Evolutionary conservation across 2,888 invertebrate genomes (phyloP).

Genomic region (Rosalia funebris): DNA sequence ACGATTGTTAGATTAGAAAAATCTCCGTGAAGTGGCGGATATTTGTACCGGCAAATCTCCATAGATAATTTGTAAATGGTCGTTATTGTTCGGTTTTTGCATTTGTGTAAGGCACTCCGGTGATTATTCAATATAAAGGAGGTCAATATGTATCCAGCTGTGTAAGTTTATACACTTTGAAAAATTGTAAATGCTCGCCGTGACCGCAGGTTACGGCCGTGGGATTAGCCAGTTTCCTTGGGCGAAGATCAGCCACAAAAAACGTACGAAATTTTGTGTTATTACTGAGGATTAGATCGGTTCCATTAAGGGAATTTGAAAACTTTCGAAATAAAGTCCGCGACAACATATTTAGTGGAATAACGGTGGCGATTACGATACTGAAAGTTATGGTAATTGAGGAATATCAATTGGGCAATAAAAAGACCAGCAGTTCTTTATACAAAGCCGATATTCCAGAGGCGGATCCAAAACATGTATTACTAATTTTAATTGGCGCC

Average conservation of each 20-base stretch:
- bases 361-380: too few species aligned
- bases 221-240: slow-evolving; percentile 20
- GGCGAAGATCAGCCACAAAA: slow-evolving; percentile 2
- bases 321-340: neutral
- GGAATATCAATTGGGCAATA: too few species aligned
- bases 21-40: slow-evolving; percentile 31
- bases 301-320: slow-evolving; percentile 12
- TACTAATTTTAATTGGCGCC: too few species aligned
- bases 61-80: slow-evolving; percentile 49
- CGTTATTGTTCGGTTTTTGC: slow-evolving; percentile 40
- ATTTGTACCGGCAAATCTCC: slow-evolving; percentile 41
- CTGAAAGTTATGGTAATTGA: too few species aligned
- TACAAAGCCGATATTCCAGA: too few species aligned
- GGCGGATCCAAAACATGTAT: too few species aligned
- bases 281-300: slow-evolving; percentile 1
- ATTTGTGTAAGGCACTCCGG: slow-evolving; percentile 27
- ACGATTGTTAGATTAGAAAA: slow-evolving; percentile 21
- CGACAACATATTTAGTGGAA: too few species aligned
- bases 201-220: slow-evolving; percentile 26
- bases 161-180: slow-evolving; percentile 11
- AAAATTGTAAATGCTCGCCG: slow-evolving; percentile 17
- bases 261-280: slow-evolving; percentile 4
- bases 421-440: too few species aligned
- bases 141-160: slow-evolving; percentile 27
- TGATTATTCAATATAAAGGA: slow-evolving; percentile 21